Conservation (phyloP, 2,113 vertebrate genomes). For the Physeter macrocephalus region DNA sequence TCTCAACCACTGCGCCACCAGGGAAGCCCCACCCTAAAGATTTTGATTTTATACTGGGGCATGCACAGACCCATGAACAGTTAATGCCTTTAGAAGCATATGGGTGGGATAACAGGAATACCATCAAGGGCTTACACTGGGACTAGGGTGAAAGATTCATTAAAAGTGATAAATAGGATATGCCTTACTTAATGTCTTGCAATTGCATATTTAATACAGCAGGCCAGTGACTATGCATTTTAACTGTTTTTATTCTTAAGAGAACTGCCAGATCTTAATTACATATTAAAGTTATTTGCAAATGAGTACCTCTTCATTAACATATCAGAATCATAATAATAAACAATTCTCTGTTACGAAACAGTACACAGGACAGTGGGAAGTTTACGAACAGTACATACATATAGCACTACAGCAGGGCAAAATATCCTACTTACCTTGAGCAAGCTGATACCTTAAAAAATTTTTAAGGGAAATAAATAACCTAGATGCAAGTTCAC, state of each 20-base stretch:
- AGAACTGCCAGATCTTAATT: conserved; percentile 60
- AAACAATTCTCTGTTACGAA: conserved; percentile 54
- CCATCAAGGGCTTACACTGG: conserved; percentile 69
- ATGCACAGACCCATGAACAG: conserved; percentile 67
- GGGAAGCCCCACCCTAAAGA: conserved; percentile 64
- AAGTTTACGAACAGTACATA: not conserved
- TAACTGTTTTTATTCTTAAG: conserved; percentile 70
- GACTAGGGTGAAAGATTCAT: conserved; percentile 76
- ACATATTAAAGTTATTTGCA: conserved; percentile 73
- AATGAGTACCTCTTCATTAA: conserved; percentile 68
- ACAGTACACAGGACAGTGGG: not conserved
- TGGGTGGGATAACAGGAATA: conserved; percentile 77
- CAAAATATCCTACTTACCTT: not conserved
- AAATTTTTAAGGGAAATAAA: not conserved
- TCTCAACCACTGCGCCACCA: no score
- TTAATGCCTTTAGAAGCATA: conserved; percentile 77
- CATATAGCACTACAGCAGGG: not conserved
- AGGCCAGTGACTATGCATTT: conserved; percentile 59
- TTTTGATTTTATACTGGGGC: conserved; percentile 62
- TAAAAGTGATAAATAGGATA: conserved; percentile 76
- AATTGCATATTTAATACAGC: conserved; percentile 66
- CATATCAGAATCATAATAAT: conserved; percentile 54
- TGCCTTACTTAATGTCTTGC: conserved; percentile 64
- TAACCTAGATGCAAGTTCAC: not conserved
- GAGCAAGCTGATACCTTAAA: not conserved